phyloP scores from a whole-genome alignment of 2,888 invertebrate genomes.

The Hemicrepidius hirtus region DNA sequence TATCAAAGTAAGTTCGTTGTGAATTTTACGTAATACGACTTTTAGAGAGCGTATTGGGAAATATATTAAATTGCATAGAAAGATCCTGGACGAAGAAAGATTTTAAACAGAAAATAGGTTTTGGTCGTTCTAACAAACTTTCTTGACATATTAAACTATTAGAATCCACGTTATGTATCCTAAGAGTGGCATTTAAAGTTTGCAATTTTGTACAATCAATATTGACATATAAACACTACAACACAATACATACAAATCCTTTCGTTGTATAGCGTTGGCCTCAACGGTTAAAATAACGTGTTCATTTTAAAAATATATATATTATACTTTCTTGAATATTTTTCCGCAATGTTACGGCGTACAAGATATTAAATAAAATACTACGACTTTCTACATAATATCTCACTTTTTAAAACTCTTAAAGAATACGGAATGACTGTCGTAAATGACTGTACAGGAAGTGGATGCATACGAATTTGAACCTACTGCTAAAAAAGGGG shows the following conservation, averaged over 20 bases:
- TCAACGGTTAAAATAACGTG: constrained; percentile 53
- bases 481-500: constrained; percentile 63
- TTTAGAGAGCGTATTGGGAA: too few species aligned
- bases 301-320: constrained; percentile 45
- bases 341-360: constrained; percentile 28
- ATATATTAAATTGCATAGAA: too few species aligned
- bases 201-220: constrained; percentile 35
- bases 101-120: background rate
- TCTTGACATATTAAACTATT: background rate
- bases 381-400: constrained; percentile 50
- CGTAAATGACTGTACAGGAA: constrained; percentile 44
- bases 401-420: constrained; percentile 54
- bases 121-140: constrained; percentile 4
- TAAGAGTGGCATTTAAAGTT: constrained; percentile 51
- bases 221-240: constrained; percentile 47
- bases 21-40: too few species aligned
- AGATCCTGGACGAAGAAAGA: too few species aligned
- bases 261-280: constrained; percentile 65
- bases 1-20: too few species aligned
- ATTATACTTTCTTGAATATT: constrained; percentile 41
- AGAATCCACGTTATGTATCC: background rate
- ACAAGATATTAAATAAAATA: constrained; percentile 41
- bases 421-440: constrained; percentile 55
- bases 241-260: constrained; percentile 52
- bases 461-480: constrained; percentile 61